Percentiles rank a stretch among this genome's conserved stretches.
Conservation (phyloP, 2,888 invertebrate genomes). For the Lathronympha strigana region DNA sequence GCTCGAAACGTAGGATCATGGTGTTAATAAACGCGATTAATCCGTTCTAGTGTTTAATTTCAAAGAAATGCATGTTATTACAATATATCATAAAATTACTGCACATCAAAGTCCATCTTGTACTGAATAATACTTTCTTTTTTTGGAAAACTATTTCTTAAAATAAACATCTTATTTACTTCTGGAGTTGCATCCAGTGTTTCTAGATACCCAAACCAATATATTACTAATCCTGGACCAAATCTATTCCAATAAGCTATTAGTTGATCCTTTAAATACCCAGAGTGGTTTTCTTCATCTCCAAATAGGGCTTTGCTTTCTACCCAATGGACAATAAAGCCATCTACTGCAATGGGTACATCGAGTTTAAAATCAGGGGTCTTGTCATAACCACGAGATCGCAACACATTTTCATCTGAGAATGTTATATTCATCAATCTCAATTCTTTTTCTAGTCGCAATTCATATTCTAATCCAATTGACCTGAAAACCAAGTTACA, state of each 20-base stretch:
- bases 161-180: slow-evolving; percentile 85
- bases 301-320: slow-evolving; percentile 99
- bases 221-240: slow-evolving; percentile 96
- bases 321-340: slow-evolving; percentile 96
- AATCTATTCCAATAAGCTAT: slow-evolving; percentile 97
- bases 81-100: not conserved
- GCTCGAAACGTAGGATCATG: too few species aligned
- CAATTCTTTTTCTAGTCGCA: slow-evolving; percentile 87
- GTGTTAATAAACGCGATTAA: too few species aligned
- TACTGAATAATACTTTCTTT: slow-evolving; percentile 77
- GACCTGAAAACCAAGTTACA: slow-evolving; percentile 80
- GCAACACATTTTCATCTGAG: slow-evolving; percentile 90
- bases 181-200: slow-evolving; percentile 87
- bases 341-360: slow-evolving; percentile 93
- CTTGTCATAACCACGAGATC: slow-evolving; percentile 95
- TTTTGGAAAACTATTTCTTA: slow-evolving; percentile 82
- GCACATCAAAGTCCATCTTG: slow-evolving; percentile 62
- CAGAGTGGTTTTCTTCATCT: slow-evolving; percentile 91
- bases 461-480: slow-evolving; percentile 94
- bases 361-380: slow-evolving; percentile 97
- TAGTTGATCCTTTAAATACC: slow-evolving; percentile 93
- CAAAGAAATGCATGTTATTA: not conserved
- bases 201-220: slow-evolving; percentile 96
- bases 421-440: slow-evolving; percentile 75
- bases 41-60: too few species aligned